Base-by-base conservation (phyloP, 2,113 vertebrate species). In the Kryptolebias marmoratus region DNA sequence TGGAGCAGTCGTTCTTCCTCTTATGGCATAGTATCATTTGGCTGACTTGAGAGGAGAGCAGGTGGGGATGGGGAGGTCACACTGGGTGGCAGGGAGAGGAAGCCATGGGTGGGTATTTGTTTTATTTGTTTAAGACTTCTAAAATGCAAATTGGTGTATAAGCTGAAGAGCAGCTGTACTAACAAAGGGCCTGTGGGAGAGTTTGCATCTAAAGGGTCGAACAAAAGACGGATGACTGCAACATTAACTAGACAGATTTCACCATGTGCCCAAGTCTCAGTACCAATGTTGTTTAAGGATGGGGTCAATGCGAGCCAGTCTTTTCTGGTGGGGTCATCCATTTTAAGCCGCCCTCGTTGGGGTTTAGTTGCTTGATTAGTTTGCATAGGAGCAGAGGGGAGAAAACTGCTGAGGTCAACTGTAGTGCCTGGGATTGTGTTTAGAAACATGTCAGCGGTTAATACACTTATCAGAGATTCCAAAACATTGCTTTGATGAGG, bases 61-160 rank as follows among this genome's bases (percentile, higher is more conserved):
- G 83, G 84, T 74, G 81, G 78, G 15, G 14, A 60, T 80, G 87
- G 86, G 14, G 5, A 56, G 27, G 73, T 92, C 92, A 89, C 87
- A 79, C 84, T 73, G 64, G 90, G 90, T 79, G 85, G 83, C 72
- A 63, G 76, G 63, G 50, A 76, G 70, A 71, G 58, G 77, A 62
- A 87, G 78, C 83, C 73, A 81, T 67, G 81, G 89, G 89, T 89
- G 89, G 88, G 68, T 22, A 22, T 22, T 22, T 22, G 22, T 22
- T 22, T 22, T 91, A 89, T 92, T 93, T 93, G 89, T 88, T 90
- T 90, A 87, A 92, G 88, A 90, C 89, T 89, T 88, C 75, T 90
- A 80, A 88, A 93, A 94, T 93, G 91, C 92, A 92, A 93, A 93
- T 93, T 57, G 30, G n/a, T 64, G 77, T 58, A 77, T 83, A 85